Evolutionary conservation across 2,888 invertebrate genomes (phyloP).

Genomic region (Volucella bombylans): DNA sequence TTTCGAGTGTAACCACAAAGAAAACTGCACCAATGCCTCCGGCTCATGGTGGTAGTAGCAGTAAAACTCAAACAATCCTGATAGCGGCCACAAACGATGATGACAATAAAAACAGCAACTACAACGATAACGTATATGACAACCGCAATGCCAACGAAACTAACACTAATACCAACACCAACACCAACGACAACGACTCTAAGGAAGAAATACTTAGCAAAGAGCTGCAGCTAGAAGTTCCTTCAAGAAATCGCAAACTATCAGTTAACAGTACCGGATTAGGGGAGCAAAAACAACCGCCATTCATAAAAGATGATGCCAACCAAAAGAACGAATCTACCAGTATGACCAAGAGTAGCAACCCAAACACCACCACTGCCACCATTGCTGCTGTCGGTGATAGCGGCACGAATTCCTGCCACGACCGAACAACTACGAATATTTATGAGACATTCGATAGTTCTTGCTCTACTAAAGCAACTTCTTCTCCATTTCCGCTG

Average conservation of each 20-base stretch:
- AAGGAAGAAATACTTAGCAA: too few relatives aligned
- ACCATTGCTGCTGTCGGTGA: conserved; percentile 24
- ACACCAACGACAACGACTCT: conserved; percentile 75
- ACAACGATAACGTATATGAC: conserved; percentile 75
- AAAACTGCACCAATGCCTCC: conserved; percentile 62
- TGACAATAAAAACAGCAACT: conserved; percentile 83
- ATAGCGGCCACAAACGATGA: conserved; percentile 83
- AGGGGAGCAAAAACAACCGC: conserved; percentile 66
- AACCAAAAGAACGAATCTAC: conserved; percentile 42
- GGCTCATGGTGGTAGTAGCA: conserved; percentile 40
- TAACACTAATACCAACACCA: conserved; percentile 79
- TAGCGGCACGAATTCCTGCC: conserved; percentile 61
- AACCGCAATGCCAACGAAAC: conserved; percentile 81
- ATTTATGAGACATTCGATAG: conserved; percentile 71
- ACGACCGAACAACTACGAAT: conserved; percentile 65
- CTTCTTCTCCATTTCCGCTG: conserved; percentile 21
- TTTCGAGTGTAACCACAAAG: conserved; percentile 49
- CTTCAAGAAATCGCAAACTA: conserved; percentile 64
- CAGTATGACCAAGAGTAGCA: not conserved
- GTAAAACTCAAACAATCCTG: conserved; percentile 75
- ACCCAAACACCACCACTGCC: conserved; percentile 1
- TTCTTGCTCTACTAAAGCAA: conserved; percentile 21
- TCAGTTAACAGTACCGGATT: conserved; percentile 72
- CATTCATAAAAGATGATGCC: conserved; percentile 43
- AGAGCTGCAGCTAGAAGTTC: conserved; percentile 17